Base-by-base conservation (phyloP, 1,140 invertebrate species). In the Colletes gigas region DNA sequence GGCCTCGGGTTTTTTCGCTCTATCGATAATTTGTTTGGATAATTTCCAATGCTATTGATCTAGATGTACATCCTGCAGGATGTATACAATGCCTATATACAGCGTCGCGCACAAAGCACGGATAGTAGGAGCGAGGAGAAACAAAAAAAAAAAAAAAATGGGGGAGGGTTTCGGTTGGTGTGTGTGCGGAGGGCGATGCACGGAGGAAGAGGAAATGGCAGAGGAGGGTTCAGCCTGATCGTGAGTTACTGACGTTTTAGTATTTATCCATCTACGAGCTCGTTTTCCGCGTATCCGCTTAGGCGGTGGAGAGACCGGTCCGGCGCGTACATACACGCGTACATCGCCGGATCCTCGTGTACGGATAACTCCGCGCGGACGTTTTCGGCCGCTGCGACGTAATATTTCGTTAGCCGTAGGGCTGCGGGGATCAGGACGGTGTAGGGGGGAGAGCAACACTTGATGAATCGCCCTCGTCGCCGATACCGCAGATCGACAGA, bases 21-120 rank as follows among this genome's bases (percentile, higher is more conserved):
- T 91, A 91, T 92, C 92, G 92, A 93, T 93, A 93, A 93, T 93
- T 93, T 93, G 92, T 93, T 93, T 93, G 91, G 93, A 93, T 93
- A 93, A 93, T 93, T 93, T 93, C 92, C 92, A 93, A 92, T 93
- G 91, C 91, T 93, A 93, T 93, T 93, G 92, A 93, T 93, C 92
- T 93, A 91, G 92, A 92, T 92, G 92, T 93, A 92, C 91, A 93
- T 93, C 92, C 91, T 92, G 89, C 91, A 91, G 89, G 89, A 90
- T 90, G 86, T 88, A 90, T 88, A 91, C 92, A 91, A 93, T 91
- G 89, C 91, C 90, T 90, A 88, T 90, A 71, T 79, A 63, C 39
- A 71, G 87, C 90, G 81, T 89, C 86, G 84, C 79, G 84, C 55
- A 85, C 87, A 88, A 88, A 88, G 86, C 83, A 71, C 71, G 66